Evolutionary conservation across 1,140 invertebrate species (phyloP).

Genomic region (Drosophila nigromelanica): DNA sequence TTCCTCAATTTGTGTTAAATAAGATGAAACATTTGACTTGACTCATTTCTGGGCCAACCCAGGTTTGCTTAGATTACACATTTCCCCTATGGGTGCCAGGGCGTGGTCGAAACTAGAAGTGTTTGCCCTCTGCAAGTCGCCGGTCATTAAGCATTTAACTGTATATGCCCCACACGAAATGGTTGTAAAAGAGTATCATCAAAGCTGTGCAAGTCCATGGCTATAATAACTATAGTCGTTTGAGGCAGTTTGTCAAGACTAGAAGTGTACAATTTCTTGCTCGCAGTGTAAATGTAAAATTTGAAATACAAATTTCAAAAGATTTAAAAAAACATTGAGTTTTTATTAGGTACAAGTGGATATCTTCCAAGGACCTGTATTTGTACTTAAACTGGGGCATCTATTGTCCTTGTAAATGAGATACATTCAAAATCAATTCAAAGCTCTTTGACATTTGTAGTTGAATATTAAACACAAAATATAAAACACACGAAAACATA

Average conservation of each 20-base stretch:
- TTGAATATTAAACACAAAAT: not conserved
- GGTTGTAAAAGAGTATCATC: not conserved
- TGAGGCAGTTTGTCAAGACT: too few relatives aligned
- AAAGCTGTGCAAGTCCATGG: not conserved
- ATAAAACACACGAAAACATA: not conserved
- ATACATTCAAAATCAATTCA: too few relatives aligned
- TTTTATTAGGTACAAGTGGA: too few relatives aligned
- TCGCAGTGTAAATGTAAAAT: too few relatives aligned
- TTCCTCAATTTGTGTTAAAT: conserved; percentile 10
- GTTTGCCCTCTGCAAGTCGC: not conserved
- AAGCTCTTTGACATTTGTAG: not conserved
- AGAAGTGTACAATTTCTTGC: too few relatives aligned
- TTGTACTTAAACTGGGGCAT: too few relatives aligned
- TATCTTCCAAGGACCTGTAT: too few relatives aligned
- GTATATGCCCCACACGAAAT: not conserved
- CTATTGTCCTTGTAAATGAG: too few relatives aligned
- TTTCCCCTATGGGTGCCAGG: conserved; percentile 28
- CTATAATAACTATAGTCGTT: too few relatives aligned
- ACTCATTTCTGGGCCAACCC: conserved; percentile 27
- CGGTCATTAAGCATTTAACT: conserved; percentile 14
- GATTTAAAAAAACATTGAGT: too few relatives aligned
- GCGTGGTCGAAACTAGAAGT: conserved; percentile 17
- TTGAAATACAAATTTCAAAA: too few relatives aligned
- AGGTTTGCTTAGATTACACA: conserved; percentile 63
- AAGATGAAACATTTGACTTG: conserved; percentile 15